Base-by-base conservation (phyloP, 2,888 invertebrate species). In the Noctua comes region DNA sequence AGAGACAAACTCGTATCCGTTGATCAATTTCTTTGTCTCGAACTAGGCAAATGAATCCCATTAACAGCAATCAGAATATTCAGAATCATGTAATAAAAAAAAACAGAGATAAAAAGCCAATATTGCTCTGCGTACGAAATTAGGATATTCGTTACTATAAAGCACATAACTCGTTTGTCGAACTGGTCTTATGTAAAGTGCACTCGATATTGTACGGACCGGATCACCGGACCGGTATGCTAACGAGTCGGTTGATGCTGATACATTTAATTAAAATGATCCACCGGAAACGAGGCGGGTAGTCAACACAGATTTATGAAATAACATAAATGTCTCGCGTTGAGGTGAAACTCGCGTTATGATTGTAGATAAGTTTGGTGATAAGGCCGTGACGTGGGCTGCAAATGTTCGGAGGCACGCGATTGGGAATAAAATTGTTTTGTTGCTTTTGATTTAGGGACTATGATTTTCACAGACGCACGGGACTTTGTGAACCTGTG, bases 81-180 rank as follows among this genome's bases (percentile, higher is more conserved):
- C 84, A 85, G 73, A 85, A 83, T 85, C 79, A 74, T 82, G 84
- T 84, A 86, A 89, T 83, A 79, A 84, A 85, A 76, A 88, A 83
- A 82, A 76, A 77, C 86, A 86, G 88, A 88, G 81, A 89, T 91
- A 90, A 91, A 91, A 91, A 83, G 91, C 89, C 90, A 90, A 93
- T 93, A 92, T 90, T 90, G 91, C 86, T 91, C 89, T 84, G 81
- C 86, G 88, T 89, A 86, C 86, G 88, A 91, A 93, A 91, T 91
- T 93, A 93, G 94, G 93, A 94, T 94, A 91, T 51, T 59, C 36
- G 27, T 68, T 93, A 92, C 86, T 94, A 94, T 94, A 94, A 93
- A 91, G 91, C 90, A 92, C 90, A 86, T 65, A 90, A 93, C 92
- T 90, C 88, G 90, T 92, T 91, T 89, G 66, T 71, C 68, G 80